A percentile compares a stretch with the other conserved stretches of the same genome.
phyloP scores from a whole-genome alignment of 1,140 invertebrate species.

The Trichonephila inaurata region DNA sequence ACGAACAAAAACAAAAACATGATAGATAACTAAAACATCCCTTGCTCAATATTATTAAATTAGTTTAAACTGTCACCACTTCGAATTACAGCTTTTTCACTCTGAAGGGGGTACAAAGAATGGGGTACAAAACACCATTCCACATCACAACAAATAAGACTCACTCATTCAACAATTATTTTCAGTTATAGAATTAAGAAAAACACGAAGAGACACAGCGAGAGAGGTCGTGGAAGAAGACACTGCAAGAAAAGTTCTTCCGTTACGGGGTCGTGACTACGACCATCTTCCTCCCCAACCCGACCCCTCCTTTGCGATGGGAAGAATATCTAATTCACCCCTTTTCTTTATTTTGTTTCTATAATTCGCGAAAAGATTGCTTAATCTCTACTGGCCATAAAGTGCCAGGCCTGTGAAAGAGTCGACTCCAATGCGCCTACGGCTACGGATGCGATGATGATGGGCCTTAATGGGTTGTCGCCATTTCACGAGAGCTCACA shows the following conservation, averaged over 20 bases:
- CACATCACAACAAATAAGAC: neutral
- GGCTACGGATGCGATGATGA: constrained; percentile 49
- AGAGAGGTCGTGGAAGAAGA: neutral
- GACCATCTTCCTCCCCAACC: neutral
- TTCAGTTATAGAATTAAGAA: neutral
- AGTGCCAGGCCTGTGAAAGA: constrained; percentile 19
- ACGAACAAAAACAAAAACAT: too few species aligned
- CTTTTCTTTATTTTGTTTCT: constrained; percentile 55
- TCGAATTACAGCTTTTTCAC: too few species aligned
- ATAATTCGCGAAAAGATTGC: constrained; percentile 23
- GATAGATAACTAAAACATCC: too few species aligned
- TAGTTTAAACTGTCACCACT: too few species aligned
- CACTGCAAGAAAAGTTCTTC: neutral
- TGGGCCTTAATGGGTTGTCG: constrained; percentile 32
- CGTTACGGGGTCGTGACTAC: constrained; percentile 69
- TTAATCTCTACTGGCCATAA: constrained; percentile 21
- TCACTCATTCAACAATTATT: neutral
- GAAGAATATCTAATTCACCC: constrained; percentile 51
- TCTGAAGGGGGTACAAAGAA: too few species aligned
- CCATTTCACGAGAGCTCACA: constrained; percentile 31
- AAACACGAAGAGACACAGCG: neutral
- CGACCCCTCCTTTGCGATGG: neutral
- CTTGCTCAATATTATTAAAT: too few species aligned
- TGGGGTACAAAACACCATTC: too few species aligned
- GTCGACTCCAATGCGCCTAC: neutral